A percentile compares a stretch with the other conserved stretches of the same genome.
These are phyloP conservation scores for Oophaga pumilio DNA, from an alignment of 2,113 vertebrate genomes.

Conservation along the genomic window DNA sequence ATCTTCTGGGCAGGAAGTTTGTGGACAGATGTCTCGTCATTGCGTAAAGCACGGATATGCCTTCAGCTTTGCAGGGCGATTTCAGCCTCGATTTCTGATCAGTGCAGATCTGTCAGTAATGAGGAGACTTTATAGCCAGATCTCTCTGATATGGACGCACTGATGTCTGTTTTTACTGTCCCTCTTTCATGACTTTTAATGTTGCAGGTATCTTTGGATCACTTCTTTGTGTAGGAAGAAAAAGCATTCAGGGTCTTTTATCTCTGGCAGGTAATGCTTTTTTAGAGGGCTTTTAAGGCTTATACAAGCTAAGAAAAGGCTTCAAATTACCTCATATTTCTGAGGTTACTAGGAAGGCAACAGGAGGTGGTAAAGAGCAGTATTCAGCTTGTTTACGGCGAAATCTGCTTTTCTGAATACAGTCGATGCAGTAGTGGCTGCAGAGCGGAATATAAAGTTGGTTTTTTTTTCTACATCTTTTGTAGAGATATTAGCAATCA, in stretches of 20 bases:
- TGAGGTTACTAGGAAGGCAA: background rate
- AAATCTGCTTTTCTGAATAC: background rate
- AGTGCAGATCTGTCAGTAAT: background rate
- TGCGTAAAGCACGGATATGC: background rate
- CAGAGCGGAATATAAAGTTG: too few species aligned
- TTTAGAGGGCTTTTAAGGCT: background rate
- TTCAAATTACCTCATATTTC: background rate
- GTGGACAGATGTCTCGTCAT: background rate
- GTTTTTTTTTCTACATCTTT: too few species aligned
- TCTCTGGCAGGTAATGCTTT: background rate
- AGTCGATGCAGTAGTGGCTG: too few species aligned
- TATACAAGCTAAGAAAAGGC: background rate
- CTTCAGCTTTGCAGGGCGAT: background rate
- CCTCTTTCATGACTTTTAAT: background rate
- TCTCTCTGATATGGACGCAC: background rate
- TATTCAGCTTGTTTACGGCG: background rate
- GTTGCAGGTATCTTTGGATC: background rate
- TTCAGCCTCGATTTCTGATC: background rate
- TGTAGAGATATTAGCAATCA: too few species aligned
- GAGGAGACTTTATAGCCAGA: background rate
- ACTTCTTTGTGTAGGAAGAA: background rate
- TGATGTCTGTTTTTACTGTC: background rate
- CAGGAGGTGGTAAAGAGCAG: background rate
- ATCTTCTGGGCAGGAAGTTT: conserved; percentile 17
- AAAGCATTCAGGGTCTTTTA: background rate